Percentiles rank a stretch among this genome's conserved stretches.
Evolutionary conservation across 2,113 vertebrate species (phyloP).

Genomic region (Blennius ocellaris): DNA sequence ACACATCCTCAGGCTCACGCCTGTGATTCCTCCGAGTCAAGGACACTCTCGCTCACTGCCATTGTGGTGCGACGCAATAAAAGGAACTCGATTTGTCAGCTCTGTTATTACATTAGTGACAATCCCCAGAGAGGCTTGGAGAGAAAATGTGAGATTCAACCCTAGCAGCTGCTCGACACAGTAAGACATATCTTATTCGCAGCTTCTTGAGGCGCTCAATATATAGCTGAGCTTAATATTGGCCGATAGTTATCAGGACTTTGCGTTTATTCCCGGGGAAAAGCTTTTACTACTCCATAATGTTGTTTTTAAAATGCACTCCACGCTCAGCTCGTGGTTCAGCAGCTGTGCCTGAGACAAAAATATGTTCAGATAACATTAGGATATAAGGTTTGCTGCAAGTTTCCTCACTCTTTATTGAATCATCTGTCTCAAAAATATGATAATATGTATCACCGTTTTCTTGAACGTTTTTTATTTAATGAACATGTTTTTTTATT

Average conservation of each 20-base stretch:
- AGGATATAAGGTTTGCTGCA: too few species aligned
- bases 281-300: background rate
- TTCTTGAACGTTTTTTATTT: too few species aligned
- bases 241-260: background rate
- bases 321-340: background rate
- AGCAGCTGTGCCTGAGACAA: background rate
- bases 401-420: too few species aligned
- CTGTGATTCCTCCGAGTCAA: conserved; percentile 68
- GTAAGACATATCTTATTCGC: conserved; percentile 31
- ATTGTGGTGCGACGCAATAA: conserved; percentile 57
- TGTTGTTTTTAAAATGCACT: background rate
- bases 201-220: conserved; percentile 14
- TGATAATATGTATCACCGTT: too few species aligned
- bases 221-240: conserved; percentile 31
- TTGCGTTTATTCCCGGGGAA: conserved; percentile 9
- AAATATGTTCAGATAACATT: conserved; percentile 6
- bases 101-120: conserved; percentile 55
- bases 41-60: conserved; percentile 55
- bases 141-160: conserved; percentile 3
- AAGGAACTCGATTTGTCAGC: conserved; percentile 70
- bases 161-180: conserved; percentile 6
- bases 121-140: conserved; percentile 31
- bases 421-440: too few species aligned
- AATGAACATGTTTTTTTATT: too few species aligned
- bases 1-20: conserved; percentile 57